Conservation (phyloP, 2,113 vertebrate species). For the Leptobrachium ailaonicum region DNA sequence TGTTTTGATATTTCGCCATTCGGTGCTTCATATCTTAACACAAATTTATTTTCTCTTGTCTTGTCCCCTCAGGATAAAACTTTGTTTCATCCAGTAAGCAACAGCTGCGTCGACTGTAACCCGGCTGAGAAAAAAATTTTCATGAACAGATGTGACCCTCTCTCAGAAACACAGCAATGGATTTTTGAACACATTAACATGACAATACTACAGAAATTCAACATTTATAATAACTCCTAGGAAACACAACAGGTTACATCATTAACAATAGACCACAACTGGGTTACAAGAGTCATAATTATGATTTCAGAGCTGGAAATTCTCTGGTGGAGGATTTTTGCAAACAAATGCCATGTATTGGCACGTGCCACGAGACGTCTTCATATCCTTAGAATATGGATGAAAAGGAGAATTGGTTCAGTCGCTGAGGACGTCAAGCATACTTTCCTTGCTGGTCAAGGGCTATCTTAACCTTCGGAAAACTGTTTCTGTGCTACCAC, state of each 20-base stretch:
- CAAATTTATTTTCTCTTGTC: conserved; percentile 47
- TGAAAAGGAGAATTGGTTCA: conserved; percentile 64
- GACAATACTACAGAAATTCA: conserved; percentile 85
- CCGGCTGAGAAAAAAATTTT: conserved; percentile 87
- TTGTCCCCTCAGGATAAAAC: conserved; percentile 78
- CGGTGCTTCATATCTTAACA: not conserved
- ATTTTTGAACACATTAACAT: conserved; percentile 84
- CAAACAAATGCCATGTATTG: conserved; percentile 62
- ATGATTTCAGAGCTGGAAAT: conserved; percentile 71
- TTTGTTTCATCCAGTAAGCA: conserved; percentile 83
- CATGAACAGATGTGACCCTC: conserved; percentile 87
- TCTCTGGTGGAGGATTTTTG: conserved; percentile 66
- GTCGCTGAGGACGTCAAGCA: conserved; percentile 69
- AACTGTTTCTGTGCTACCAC: conserved; percentile 68
- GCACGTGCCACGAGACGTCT: conserved; percentile 61
- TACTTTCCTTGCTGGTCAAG: conserved; percentile 80
- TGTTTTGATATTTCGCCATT: not conserved
- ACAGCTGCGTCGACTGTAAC: conserved; percentile 85
- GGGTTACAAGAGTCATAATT: conserved; percentile 73
- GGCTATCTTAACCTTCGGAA: conserved; percentile 68
- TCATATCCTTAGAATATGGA: conserved; percentile 70
- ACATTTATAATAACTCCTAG: conserved; percentile 71
- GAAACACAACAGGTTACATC: conserved; percentile 41
- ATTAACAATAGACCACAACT: conserved; percentile 59
- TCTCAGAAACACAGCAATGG: conserved; percentile 87